Conservation (phyloP, 92 coral and sea anemone genomes). For the Actinostola sp. region DNA sequence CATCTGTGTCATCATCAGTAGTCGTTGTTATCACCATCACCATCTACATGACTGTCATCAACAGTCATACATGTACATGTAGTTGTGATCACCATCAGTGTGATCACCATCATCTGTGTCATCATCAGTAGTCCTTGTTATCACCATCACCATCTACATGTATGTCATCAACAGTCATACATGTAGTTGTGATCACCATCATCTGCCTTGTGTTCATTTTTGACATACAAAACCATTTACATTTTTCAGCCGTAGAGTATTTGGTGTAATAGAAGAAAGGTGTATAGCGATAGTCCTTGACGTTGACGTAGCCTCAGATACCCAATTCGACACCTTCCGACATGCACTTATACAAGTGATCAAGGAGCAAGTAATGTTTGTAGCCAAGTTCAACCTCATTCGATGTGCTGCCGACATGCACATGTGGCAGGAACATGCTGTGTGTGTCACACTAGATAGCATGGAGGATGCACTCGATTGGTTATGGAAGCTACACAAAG, state of each 20-base stretch:
- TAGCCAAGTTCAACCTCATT: conserved; percentile 88
- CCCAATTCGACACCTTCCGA: conserved; percentile 75
- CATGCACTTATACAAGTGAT: conserved; percentile 85
- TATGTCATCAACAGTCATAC: no score
- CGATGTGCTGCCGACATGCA: conserved; percentile 85
- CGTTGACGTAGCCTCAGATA: conserved; percentile 73
- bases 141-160: no score
- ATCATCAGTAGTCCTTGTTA: no score
- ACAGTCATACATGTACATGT: no score
- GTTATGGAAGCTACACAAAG: conserved; percentile 76
- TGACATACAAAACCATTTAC: not conserved
- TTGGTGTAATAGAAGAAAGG: conserved; percentile 93
- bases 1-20: no score
- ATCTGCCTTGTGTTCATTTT: not conserved
- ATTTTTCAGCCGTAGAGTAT: conserved; percentile 83
- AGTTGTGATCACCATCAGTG: no score
- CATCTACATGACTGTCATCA: no score
- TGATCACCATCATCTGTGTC: no score
- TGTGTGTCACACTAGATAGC: conserved; percentile 90
- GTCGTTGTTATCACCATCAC: no score
- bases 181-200: not conserved
- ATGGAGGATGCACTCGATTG: conserved; percentile 90
- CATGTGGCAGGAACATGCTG: conserved; percentile 89
- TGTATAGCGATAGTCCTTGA: conserved; percentile 83
- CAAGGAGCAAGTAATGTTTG: conserved; percentile 94